Evolutionary conservation across 1,140 invertebrate species (phyloP), one percentile per base, ranked within the genome.

Genomic region (Mizuhopecten yessoensis): DNA sequence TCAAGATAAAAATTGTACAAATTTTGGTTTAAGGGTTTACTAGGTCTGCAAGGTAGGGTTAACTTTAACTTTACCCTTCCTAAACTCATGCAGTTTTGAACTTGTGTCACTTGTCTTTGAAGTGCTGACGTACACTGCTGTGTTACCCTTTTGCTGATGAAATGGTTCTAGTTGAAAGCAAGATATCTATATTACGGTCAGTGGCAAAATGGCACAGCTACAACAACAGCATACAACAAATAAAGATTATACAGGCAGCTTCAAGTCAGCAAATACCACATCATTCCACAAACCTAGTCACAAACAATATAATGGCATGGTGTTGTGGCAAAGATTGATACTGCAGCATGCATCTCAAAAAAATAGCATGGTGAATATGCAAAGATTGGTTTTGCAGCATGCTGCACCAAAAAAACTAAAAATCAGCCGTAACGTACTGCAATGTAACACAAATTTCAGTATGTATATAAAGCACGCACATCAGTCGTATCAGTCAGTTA

Each of bases 341-440:
- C 29, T 75, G 17, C 57, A 29, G 23, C 57, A 75, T 75, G 57
- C 57, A 49, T 49, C 45, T n/a, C n/a, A 75, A 75, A 75, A 13
- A 29, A 45, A 45, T 15, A 17, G 17, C 9, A 45, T 45, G 36
- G n/a, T 39, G 13, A 23, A 23, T 75, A 29, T 2, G 57, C 11
- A n/a, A 75, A 29, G 23, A 17, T 75, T 75, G n/a, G n/a, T n/a
- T 17, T 75, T 75, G 17, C 57, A 29, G 23, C 57, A 75, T 75
- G 57, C 57, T 75, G 57, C 57, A 29, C 29, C 29, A 7, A 75
- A 75, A 39, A 45, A 75, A 75, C 57, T 75, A 0, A 75, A 75
- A n/a, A 75, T 75, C 57, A 75, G 57, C 57, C 57, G 23, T 75
- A 75, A 75, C n/a, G n/a, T 75, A 75, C 57, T 75, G 57, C 57